Conservation (phyloP, 2,888 invertebrate species). For the Folsomia candida region DNA sequence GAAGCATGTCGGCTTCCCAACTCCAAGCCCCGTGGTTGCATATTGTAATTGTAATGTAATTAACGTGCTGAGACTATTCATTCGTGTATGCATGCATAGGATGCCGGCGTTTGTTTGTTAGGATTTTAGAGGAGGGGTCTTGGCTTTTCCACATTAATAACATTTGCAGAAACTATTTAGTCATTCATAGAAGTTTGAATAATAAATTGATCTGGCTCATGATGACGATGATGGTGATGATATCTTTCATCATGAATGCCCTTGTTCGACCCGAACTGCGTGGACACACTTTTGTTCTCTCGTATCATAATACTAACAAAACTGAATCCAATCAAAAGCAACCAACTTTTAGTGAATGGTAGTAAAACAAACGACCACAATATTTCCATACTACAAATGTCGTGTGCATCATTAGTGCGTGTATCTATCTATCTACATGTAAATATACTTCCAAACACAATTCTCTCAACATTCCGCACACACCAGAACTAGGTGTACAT, state of each 20-base stretch:
- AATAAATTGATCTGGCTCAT: slow-evolving; percentile 45
- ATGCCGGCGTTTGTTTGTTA: background rate
- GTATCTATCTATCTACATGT: background rate
- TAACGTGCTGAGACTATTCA: background rate
- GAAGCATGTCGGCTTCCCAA: background rate
- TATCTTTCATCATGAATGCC: background rate
- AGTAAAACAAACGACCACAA: background rate
- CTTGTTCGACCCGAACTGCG: background rate
- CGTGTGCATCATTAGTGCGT: background rate
- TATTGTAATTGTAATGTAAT: background rate
- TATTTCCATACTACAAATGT: background rate
- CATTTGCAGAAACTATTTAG: slow-evolving; percentile 42
- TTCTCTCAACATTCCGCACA: too few relatives aligned
- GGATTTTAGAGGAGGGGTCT: background rate
- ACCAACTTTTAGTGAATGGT: background rate
- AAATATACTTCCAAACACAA: background rate
- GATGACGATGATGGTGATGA: slow-evolving; percentile 15
- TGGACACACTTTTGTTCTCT: background rate
- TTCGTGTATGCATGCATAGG: too few relatives aligned
- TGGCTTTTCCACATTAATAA: slow-evolving; percentile 11
- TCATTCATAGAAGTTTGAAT: slow-evolving; percentile 50
- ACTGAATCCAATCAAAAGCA: background rate
- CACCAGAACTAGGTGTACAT: too few relatives aligned
- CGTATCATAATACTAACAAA: too few relatives aligned
- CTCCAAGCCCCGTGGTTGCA: background rate